These are phyloP conservation scores for Harpagoxenus sublaevis DNA, from an alignment of 2,888 invertebrate genomes.

Conservation along the genomic window DNA sequence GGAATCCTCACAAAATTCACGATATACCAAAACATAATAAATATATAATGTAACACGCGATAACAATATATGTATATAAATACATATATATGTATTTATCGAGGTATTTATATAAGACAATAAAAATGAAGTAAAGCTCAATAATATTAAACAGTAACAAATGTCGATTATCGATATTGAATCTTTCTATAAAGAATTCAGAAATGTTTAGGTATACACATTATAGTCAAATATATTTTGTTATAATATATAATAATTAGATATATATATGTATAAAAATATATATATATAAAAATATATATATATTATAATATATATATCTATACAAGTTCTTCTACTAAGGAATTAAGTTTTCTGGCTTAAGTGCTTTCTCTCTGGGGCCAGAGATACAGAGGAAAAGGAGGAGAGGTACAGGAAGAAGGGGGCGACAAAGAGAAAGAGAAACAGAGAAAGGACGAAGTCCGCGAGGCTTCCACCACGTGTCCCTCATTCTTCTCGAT, in stretches of 20 bases:
- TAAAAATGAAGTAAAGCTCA: neutral
- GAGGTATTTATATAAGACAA: too few relatives aligned
- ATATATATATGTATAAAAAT: neutral
- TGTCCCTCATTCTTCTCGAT: slow-evolving; percentile 71
- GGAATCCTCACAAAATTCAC: neutral
- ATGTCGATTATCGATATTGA: neutral
- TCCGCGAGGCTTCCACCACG: slow-evolving; percentile 72
- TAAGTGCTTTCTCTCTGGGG: slow-evolving; percentile 47
- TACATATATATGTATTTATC: too few relatives aligned
- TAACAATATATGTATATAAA: too few relatives aligned
- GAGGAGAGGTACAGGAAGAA: slow-evolving; percentile 32
- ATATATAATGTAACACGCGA: neutral
- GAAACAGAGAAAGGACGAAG: slow-evolving; percentile 63
- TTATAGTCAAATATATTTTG: neutral
- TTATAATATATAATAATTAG: neutral
- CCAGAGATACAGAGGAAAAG: slow-evolving; percentile 44
- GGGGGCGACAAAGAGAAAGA: slow-evolving; percentile 47
- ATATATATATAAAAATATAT: neutral
- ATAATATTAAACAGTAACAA: neutral
- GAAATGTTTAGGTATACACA: neutral
- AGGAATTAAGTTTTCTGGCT: slow-evolving; percentile 36
- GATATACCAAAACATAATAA: neutral
- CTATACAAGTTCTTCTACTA: slow-evolving; percentile 4
- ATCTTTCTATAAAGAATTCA: neutral
- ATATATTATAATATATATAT: neutral